Evolutionary conservation across 2,113 vertebrate species (phyloP).

Genomic region (Otis tarda): DNA sequence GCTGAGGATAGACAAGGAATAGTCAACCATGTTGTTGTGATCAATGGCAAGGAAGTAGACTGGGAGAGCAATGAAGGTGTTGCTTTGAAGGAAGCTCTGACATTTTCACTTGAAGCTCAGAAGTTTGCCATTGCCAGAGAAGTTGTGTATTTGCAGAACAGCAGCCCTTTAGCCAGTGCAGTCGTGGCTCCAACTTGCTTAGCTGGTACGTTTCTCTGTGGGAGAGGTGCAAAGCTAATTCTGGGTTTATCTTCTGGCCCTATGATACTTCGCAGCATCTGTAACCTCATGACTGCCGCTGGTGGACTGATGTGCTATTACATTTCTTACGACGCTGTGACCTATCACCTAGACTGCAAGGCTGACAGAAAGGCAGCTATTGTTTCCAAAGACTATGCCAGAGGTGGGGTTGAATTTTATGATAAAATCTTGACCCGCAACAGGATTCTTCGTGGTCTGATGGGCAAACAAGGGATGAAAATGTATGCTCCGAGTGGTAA

Average conservation of each 20-base stretch:
- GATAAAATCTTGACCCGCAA: slow-evolving; percentile 87
- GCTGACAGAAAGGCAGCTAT: slow-evolving; percentile 80
- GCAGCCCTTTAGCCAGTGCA: slow-evolving; percentile 75
- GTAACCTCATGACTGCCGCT: slow-evolving; percentile 72
- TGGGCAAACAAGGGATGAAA: slow-evolving; percentile 83
- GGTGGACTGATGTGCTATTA: slow-evolving; percentile 79
- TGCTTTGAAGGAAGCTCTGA: slow-evolving; percentile 80
- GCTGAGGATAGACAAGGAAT: slow-evolving; percentile 67
- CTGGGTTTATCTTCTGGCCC: slow-evolving; percentile 80
- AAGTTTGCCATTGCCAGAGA: slow-evolving; percentile 91
- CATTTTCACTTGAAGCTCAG: slow-evolving; percentile 82
- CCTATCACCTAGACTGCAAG: slow-evolving; percentile 81
- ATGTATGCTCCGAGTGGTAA: slow-evolving; percentile 89
- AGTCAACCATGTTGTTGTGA: slow-evolving; percentile 76
- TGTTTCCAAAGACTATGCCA: slow-evolving; percentile 82
- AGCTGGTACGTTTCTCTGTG: slow-evolving; percentile 79
- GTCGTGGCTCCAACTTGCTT: slow-evolving; percentile 82
- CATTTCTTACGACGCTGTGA: slow-evolving; percentile 78
- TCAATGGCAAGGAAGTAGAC: slow-evolving; percentile 81
- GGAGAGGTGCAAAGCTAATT: slow-evolving; percentile 79
- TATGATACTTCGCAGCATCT: slow-evolving; percentile 66
- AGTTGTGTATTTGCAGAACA: slow-evolving; percentile 76
- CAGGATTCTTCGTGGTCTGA: slow-evolving; percentile 79
- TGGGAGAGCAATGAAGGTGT: slow-evolving; percentile 80
- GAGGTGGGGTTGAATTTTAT: slow-evolving; percentile 92